Conservation (phyloP, 2,888 invertebrate genomes). For the Allophyes oxyacanthae region DNA sequence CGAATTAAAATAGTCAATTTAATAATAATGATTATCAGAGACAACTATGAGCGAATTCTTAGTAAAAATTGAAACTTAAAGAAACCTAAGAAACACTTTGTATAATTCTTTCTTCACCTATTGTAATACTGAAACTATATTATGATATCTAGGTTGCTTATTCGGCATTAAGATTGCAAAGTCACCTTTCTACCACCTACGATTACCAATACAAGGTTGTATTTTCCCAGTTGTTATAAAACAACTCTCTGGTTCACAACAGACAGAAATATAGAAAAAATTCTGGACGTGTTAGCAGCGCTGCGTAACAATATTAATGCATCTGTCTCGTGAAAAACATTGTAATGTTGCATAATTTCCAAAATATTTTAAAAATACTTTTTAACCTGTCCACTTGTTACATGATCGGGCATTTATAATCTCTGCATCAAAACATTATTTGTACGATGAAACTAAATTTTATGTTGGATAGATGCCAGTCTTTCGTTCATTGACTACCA, state of each 20-base stretch:
- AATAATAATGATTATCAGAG: not conserved
- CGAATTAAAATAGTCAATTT: not conserved
- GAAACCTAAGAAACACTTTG: too few relatives aligned
- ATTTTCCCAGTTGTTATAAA: too few relatives aligned
- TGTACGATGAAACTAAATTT: slow-evolving; percentile 12
- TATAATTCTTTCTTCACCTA: too few relatives aligned
- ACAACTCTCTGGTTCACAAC: too few relatives aligned
- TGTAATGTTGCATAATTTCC: slow-evolving; percentile 1
- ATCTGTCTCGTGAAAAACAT: slow-evolving; percentile 4
- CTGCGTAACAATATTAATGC: slow-evolving; percentile 8
- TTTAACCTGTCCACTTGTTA: slow-evolving; percentile 15
- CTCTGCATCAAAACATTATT: slow-evolving; percentile 38
- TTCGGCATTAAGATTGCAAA: too few relatives aligned
- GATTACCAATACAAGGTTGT: too few relatives aligned
- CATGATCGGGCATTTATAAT: slow-evolving; percentile 29
- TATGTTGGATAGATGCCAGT: slow-evolving; percentile 36
- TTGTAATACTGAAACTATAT: too few relatives aligned
- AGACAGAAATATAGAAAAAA: too few relatives aligned
- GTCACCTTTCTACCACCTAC: too few relatives aligned
- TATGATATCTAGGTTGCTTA: too few relatives aligned
- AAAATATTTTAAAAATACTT: slow-evolving; percentile 4
- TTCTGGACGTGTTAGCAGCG: not conserved
- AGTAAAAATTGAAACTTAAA: too few relatives aligned
- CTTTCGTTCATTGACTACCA: slow-evolving; percentile 20
- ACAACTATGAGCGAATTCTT: too few relatives aligned